Conservation (phyloP, 2,888 invertebrate species). For the Schrankia costaestrigalis region DNA sequence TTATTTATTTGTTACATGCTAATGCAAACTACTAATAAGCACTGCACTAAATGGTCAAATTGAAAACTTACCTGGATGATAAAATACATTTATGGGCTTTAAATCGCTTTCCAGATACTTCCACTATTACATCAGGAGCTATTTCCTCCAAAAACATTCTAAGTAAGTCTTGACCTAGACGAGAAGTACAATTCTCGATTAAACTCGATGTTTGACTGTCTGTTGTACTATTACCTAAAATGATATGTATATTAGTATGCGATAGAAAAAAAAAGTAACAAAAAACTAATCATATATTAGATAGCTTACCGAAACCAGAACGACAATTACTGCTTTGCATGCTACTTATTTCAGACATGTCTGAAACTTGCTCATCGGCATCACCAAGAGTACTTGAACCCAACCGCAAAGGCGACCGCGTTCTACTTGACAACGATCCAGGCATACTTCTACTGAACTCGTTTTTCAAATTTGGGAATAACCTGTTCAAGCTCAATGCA, state of each 20-base stretch:
- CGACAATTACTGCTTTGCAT: slow-evolving; percentile 80
- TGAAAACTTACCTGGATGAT: slow-evolving; percentile 84
- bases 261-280: not conserved
- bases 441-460: slow-evolving; percentile 73
- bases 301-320: slow-evolving; percentile 74
- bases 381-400: slow-evolving; percentile 55
- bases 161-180: slow-evolving; percentile 91
- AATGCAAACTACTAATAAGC: too few relatives aligned
- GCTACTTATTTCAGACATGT: slow-evolving; percentile 78
- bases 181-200: slow-evolving; percentile 73
- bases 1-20: too few relatives aligned
- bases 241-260: not conserved
- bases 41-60: too few relatives aligned
- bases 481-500: slow-evolving; percentile 78
- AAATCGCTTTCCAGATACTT: slow-evolving; percentile 90
- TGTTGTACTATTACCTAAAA: slow-evolving; percentile 60
- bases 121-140: slow-evolving; percentile 92
- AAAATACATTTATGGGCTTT: slow-evolving; percentile 96
- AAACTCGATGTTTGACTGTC: slow-evolving; percentile 63
- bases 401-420: slow-evolving; percentile 48
- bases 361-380: slow-evolving; percentile 71
- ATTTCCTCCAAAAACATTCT: slow-evolving; percentile 96
- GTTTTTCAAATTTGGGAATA: slow-evolving; percentile 82
- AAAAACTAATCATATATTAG: not conserved
- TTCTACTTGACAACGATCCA: slow-evolving; percentile 56